Evolutionary conservation across 2,888 invertebrate species (phyloP), one percentile per base, ranked within the genome.

Genomic region (Rhaphigaster nebulosa): DNA sequence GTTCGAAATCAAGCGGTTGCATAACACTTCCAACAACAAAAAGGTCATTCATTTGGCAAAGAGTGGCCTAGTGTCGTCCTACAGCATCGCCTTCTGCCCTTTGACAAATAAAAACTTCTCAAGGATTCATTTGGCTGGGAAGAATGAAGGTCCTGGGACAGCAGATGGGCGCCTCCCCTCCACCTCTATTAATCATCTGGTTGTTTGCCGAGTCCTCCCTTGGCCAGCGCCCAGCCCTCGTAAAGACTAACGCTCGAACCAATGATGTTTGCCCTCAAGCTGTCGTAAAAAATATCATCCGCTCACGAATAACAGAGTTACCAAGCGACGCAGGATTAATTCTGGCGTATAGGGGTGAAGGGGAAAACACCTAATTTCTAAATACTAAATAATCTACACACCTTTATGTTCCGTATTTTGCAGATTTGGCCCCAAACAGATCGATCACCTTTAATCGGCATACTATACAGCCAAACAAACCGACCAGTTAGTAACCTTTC

Each of bases 221-320:
- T 70, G 70, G 70, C 18, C 70, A 70, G 29, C 34, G 65, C 65
- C 65, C 65, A 65, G 65, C 6, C 65, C 65, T 70, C 70, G 70
- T 70, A 70, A 70, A 70, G 70, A 34, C 34, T 65, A 70, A 70
- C 70, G 34, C 38, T 70, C 34, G 34, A 20, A 70, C 70, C 70
- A 26, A 70, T 70, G 34, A 70, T 70, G 70, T 70, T 70, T 70
- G 70, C 38, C 70, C 8, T 70, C 34, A 70, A 70, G 5, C 29
- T 70, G 70, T 70, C 70, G 70, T 70, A 70, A 70, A 70, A 70
- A 70, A 70, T 70, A 70, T 70, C 34, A 70, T 70, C 20, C 29
- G 65, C 65, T 15, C 29, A 15, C 65, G 29, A 29, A 13, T 20
- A 29, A 34, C 70, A 34, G 70, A 29, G n/a, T 29, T 29, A 20